These are phyloP conservation scores for Bombus confusus DNA, from an alignment of 1,140 invertebrate genomes.

Conservation along the genomic window DNA sequence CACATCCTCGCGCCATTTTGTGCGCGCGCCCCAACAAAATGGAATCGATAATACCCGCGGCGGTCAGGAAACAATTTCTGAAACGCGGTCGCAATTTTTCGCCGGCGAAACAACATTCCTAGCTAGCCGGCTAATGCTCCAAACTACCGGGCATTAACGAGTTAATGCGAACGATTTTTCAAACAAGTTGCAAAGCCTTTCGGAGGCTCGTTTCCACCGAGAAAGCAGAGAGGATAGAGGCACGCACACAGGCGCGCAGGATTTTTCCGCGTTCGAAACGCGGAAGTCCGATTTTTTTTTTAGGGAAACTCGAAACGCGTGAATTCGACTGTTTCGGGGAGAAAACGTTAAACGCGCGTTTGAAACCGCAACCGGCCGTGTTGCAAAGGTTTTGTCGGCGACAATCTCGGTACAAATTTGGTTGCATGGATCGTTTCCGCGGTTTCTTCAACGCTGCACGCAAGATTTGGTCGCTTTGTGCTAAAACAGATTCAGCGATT, in stretches of 20 bases:
- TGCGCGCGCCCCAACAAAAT: not conserved
- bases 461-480: not conserved
- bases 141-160: constrained; percentile 37
- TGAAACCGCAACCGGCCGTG: not conserved
- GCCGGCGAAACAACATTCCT: constrained; percentile 20
- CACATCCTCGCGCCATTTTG: not conserved
- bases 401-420: not conserved
- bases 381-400: too few relatives aligned
- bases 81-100: constrained; percentile 36
- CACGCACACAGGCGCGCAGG: not conserved
- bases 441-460: not conserved
- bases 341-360: not conserved
- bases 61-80: constrained; percentile 38
- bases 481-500: not conserved
- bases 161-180: constrained; percentile 43
- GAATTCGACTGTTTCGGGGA: not conserved
- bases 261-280: not conserved
- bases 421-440: not conserved
- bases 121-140: not conserved
- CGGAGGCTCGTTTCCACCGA: not conserved
- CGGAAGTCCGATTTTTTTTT: not conserved
- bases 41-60: constrained; percentile 36
- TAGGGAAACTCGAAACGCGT: not conserved
- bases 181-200: constrained; percentile 4
- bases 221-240: too few relatives aligned